phyloP scores from a whole-genome alignment of 2,888 invertebrate genomes.

The Parnassius glacialis region DNA sequence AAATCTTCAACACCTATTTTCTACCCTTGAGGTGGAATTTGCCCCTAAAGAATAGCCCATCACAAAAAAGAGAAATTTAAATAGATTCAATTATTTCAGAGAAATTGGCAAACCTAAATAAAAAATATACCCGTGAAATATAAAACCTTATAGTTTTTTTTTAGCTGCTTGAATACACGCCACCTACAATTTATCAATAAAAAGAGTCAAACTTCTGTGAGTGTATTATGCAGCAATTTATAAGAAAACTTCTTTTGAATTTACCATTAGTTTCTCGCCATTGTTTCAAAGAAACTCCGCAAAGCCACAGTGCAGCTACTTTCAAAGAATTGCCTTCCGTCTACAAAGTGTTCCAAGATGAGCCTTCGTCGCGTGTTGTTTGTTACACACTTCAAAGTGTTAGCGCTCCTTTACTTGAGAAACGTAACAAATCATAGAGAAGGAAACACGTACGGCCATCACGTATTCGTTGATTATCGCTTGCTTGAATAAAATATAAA shows the following conservation, averaged over 20 bases:
- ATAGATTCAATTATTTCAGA: too few relatives aligned
- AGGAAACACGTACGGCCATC: neutral
- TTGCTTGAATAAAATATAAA: too few relatives aligned
- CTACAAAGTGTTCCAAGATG: constrained; percentile 55
- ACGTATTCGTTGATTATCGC: too few relatives aligned
- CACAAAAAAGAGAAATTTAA: too few relatives aligned
- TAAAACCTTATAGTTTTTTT: too few relatives aligned
- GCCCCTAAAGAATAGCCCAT: too few relatives aligned
- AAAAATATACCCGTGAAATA: too few relatives aligned
- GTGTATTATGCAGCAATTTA: constrained; percentile 18
- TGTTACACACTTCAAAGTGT: constrained; percentile 44
- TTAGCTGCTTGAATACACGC: neutral
- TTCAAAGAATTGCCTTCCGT: constrained; percentile 47
- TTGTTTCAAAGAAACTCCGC: constrained; percentile 45
- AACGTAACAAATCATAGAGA: constrained; percentile 19
- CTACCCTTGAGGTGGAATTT: too few relatives aligned
- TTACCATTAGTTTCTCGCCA: constrained; percentile 29
- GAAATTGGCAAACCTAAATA: too few relatives aligned
- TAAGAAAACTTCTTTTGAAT: constrained; percentile 17
- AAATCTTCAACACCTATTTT: too few relatives aligned
- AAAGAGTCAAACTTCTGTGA: neutral
- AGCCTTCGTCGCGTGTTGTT: constrained; percentile 33
- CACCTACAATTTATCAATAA: neutral
- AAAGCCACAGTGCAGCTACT: constrained; percentile 44
- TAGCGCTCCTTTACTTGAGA: constrained; percentile 34